A percentile compares a stretch with the other conserved stretches of the same genome.
These are phyloP conservation scores for Danio kyathit DNA, from an alignment of 2,797 vertebrate species.

Conservation along the genomic window DNA sequence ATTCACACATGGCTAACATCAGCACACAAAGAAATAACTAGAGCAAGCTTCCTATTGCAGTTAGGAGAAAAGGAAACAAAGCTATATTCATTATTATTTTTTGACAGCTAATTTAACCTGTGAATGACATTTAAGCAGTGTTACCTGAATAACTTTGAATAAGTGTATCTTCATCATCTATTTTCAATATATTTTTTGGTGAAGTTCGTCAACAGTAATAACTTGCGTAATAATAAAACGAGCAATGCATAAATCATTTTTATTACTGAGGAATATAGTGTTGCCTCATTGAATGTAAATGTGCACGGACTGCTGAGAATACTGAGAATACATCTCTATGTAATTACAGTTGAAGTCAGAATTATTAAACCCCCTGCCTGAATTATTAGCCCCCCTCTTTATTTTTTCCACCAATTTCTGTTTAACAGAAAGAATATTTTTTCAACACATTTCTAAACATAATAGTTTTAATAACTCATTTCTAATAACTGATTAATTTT, in stretches of 20 bases:
- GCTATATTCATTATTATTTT: conserved; percentile 34
- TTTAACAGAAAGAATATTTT: too few relatives aligned
- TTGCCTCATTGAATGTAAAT: conserved; percentile 44
- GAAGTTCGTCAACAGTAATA: conserved; percentile 43
- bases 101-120: conserved; percentile 30
- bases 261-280: conserved; percentile 44
- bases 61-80: conserved; percentile 35
- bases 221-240: conserved; percentile 59
- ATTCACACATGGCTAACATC: conserved; percentile 31
- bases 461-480: too few relatives aligned
- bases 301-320: background rate
- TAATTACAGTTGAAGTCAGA: too few relatives aligned
- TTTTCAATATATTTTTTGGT: conserved; percentile 63
- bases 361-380: too few relatives aligned
- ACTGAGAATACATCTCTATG: background rate
- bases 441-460: too few relatives aligned
- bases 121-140: conserved; percentile 54
- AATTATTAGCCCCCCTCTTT: too few relatives aligned
- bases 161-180: conserved; percentile 58
- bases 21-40: conserved; percentile 25
- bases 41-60: conserved; percentile 14
- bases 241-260: conserved; percentile 60
- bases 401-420: too few relatives aligned
- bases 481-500: too few relatives aligned
- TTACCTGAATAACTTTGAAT: conserved; percentile 62